Conservation (phyloP, 2,888 invertebrate species). For the Pachliopta kotzebuea region DNA sequence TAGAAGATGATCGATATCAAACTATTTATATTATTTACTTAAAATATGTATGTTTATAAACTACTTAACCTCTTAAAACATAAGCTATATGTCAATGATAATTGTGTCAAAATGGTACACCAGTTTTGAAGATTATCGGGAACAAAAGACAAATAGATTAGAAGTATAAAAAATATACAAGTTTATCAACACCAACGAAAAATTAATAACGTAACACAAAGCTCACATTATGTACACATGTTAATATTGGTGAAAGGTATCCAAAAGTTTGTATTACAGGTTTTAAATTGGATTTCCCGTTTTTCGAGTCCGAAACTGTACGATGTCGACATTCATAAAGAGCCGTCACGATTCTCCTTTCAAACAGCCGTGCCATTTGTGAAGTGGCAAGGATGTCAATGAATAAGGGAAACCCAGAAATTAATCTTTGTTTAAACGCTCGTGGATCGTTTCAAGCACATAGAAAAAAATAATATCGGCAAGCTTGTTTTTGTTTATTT, state of each 20-base stretch:
- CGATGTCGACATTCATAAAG: conserved; percentile 48
- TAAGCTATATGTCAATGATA: too few species aligned
- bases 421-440: conserved; percentile 39
- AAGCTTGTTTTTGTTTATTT: neutral
- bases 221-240: conserved; percentile 34
- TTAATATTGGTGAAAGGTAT: conserved; percentile 33
- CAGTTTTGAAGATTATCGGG: too few species aligned
- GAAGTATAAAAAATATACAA: too few species aligned
- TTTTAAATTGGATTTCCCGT: conserved; percentile 54
- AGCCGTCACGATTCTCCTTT: conserved; percentile 72
- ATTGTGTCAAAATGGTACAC: too few species aligned
- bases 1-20: too few species aligned
- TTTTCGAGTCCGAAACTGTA: conserved; percentile 55
- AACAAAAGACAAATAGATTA: too few species aligned
- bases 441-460: conserved; percentile 8
- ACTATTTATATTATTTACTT: too few species aligned
- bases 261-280: conserved; percentile 31
- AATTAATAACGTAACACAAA: conserved; percentile 10
- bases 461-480: too few species aligned
- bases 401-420: conserved; percentile 69
- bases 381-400: conserved; percentile 68
- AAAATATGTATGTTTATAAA: too few species aligned
- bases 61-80: too few species aligned
- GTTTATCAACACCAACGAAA: neutral
- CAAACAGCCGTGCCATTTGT: conserved; percentile 69